These are phyloP conservation scores for Australoheros scitulus DNA, from an alignment of 2,113 vertebrate species.

Conservation along the genomic window DNA sequence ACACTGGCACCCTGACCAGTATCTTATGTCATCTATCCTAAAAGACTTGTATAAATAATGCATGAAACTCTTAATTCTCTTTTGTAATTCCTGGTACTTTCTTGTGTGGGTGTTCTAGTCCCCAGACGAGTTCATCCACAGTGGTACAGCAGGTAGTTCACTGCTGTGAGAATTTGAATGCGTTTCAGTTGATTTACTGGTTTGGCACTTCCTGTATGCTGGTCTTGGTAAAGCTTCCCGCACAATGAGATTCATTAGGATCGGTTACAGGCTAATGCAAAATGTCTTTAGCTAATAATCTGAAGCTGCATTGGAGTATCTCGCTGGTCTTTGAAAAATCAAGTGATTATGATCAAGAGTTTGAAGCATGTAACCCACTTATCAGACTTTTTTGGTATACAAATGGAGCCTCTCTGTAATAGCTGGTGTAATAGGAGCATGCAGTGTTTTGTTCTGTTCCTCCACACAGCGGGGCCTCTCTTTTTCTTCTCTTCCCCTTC, in stretches of 20 bases:
- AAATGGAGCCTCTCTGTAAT: constrained; percentile 13
- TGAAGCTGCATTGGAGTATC: not conserved
- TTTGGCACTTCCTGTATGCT: constrained; percentile 14
- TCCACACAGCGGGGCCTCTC: constrained; percentile 27
- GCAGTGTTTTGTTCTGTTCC: constrained; percentile 39
- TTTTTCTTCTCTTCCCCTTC: constrained; percentile 52
- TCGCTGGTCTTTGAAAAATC: constrained; percentile 1
- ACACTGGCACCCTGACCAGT: constrained; percentile 7
- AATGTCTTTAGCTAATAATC: not conserved
- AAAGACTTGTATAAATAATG: not conserved
- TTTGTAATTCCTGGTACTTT: not conserved
- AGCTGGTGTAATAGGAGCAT: constrained; percentile 28
- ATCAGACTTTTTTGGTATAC: not conserved
- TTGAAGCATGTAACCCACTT: constrained; percentile 31
- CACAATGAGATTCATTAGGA: not conserved
- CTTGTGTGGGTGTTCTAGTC: not conserved
- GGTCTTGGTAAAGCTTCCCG: not conserved
- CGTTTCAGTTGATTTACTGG: constrained; percentile 2
- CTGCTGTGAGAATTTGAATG: not conserved
- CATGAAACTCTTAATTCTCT: not conserved
- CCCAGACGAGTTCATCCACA: not conserved
- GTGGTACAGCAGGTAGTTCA: not conserved
- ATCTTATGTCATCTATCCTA: constrained; percentile 11
- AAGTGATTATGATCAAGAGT: constrained; percentile 14
- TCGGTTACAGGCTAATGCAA: not conserved